Conservation (phyloP, 2,797 vertebrate species). For the Carapus acus region DNA sequence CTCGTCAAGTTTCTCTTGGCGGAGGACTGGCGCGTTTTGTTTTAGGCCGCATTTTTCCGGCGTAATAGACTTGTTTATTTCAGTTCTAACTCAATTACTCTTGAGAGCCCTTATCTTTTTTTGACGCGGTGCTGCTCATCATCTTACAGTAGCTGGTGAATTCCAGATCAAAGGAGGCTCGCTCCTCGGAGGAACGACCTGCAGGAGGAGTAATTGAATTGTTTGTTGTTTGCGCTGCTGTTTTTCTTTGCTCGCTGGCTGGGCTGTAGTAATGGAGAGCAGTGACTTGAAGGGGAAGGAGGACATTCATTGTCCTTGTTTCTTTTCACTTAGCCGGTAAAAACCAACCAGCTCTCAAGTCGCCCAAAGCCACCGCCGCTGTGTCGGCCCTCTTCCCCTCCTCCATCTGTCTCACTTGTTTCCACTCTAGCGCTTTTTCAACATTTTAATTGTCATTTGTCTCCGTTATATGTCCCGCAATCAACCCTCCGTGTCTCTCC, state of each 20-base stretch:
- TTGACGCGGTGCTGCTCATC: constrained; percentile 46
- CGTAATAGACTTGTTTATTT: constrained; percentile 64
- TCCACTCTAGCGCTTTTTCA: constrained; percentile 26
- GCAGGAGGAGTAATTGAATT: constrained; percentile 68
- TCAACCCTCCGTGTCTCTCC: constrained; percentile 19
- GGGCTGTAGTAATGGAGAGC: constrained; percentile 47
- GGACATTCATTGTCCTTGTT: constrained; percentile 45
- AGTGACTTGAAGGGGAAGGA: constrained; percentile 38
- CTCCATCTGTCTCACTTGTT: constrained; percentile 24
- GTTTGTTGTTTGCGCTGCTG: constrained; percentile 67
- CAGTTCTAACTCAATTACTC: constrained; percentile 61
- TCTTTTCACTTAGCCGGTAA: constrained; percentile 43
- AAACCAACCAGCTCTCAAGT: constrained; percentile 27
- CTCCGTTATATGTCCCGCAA: constrained; percentile 8
- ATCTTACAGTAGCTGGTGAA: constrained; percentile 55
- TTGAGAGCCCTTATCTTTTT: constrained; percentile 58
- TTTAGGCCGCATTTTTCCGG: constrained; percentile 40
- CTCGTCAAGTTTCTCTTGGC: constrained; percentile 28
- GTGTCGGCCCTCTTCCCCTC: constrained; percentile 24
- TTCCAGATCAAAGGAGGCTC: constrained; percentile 60
- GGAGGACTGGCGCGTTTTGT: constrained; percentile 38
- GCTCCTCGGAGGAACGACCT: constrained; percentile 36
- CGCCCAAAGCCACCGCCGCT: constrained; percentile 14
- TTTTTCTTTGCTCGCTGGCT: constrained; percentile 35
- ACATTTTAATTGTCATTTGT: constrained; percentile 29